These are phyloP conservation scores for Drosophila pegasa DNA, from an alignment of 2,888 invertebrate species.

Conservation along the genomic window DNA sequence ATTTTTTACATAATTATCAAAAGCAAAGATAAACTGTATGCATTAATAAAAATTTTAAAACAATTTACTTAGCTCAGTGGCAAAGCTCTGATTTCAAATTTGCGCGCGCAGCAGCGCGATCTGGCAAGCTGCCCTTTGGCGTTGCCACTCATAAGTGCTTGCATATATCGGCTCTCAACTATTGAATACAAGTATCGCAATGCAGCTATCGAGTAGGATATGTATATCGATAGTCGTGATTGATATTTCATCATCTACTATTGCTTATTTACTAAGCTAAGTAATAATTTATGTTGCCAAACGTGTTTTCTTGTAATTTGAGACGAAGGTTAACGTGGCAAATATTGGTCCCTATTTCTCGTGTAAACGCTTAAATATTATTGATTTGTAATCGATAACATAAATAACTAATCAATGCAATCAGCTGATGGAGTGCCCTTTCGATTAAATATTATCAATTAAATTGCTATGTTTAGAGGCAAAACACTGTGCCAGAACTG, in stretches of 20 bases:
- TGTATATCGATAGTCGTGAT: conserved; percentile 14
- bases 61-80: conserved; percentile 1
- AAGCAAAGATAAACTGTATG: conserved; percentile 76
- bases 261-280: background rate
- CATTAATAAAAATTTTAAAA: conserved; percentile 69
- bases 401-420: conserved; percentile 9
- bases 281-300: background rate
- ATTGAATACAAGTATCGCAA: conserved; percentile 9
- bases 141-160: conserved; percentile 30
- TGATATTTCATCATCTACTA: background rate
- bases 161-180: background rate
- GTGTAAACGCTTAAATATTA: background rate
- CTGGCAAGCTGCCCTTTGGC: conserved; percentile 1
- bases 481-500: conserved; percentile 57
- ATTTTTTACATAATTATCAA: conserved; percentile 77
- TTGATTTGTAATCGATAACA: conserved; percentile 36
- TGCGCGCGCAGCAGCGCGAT: background rate
- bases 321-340: background rate
- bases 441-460: conserved; percentile 41
- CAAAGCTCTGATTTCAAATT: conserved; percentile 6
- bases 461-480: conserved; percentile 71
- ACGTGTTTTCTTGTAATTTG: background rate
- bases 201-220: background rate
- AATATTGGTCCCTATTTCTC: too few species aligned
- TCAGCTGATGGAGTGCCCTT: conserved; percentile 37